Evolutionary conservation across 2,888 invertebrate genomes (phyloP).

Genomic region (Timema podura): DNA sequence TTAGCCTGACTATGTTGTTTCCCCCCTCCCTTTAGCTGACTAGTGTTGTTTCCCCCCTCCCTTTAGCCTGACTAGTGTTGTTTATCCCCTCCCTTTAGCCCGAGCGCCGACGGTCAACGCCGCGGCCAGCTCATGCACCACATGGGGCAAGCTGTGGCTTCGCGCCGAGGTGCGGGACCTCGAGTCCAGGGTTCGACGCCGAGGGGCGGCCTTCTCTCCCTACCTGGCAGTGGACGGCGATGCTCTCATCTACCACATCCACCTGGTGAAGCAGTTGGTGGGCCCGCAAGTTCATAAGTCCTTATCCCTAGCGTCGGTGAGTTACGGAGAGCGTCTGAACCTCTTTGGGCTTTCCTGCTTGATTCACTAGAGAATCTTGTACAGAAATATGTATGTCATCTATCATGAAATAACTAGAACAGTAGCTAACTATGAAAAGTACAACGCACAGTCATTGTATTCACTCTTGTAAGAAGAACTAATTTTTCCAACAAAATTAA

Average conservation of each 20-base stretch:
- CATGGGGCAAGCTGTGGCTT: slow-evolving; percentile 87
- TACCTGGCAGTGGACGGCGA: slow-evolving; percentile 85
- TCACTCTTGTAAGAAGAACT: too few species aligned
- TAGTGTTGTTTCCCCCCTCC: too few species aligned
- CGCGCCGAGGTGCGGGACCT: slow-evolving; percentile 82
- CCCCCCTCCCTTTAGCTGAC: background rate
- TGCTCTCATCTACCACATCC: slow-evolving; percentile 70
- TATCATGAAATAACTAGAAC: too few species aligned
- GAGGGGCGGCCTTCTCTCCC: slow-evolving; percentile 61
- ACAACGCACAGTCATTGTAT: too few species aligned
- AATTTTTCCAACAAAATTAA: too few species aligned
- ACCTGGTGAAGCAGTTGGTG: slow-evolving; percentile 77
- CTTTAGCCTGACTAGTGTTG: too few species aligned
- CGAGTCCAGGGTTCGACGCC: slow-evolving; percentile 63
- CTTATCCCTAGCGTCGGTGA: slow-evolving; percentile 10
- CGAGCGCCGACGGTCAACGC: background rate
- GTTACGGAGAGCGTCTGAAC: background rate
- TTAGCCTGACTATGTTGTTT: background rate
- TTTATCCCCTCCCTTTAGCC: too few species aligned
- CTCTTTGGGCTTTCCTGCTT: too few species aligned
- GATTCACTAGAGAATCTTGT: too few species aligned
- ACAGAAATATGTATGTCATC: too few species aligned
- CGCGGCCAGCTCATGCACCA: slow-evolving; percentile 66
- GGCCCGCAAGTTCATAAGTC: slow-evolving; percentile 71
- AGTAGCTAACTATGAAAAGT: too few species aligned